These are phyloP conservation scores for Theristus sp. DNA, from an alignment of 2,888 invertebrate genomes.

Conservation along the genomic window DNA sequence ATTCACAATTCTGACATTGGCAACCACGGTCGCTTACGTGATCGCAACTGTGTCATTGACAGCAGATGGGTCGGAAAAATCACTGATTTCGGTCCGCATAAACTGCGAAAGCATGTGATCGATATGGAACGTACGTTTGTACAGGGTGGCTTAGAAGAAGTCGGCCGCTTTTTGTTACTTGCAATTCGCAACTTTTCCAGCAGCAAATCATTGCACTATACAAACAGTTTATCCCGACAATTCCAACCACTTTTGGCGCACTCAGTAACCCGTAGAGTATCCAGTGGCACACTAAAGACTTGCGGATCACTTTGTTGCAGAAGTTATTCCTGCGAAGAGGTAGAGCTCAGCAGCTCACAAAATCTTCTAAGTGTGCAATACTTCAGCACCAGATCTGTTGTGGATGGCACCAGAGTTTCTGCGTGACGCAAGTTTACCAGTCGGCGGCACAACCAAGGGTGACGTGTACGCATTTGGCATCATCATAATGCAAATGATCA, in stretches of 20 bases:
- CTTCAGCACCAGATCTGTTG: neutral
- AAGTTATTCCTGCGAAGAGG: too few species aligned
- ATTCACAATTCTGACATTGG: conserved; percentile 60
- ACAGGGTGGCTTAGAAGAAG: too few species aligned
- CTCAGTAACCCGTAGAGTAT: too few species aligned
- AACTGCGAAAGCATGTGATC: neutral
- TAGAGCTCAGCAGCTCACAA: too few species aligned
- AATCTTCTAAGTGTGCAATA: too few species aligned
- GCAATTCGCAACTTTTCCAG: too few species aligned
- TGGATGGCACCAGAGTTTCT: neutral
- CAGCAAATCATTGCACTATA: too few species aligned
- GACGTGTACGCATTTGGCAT: conserved; percentile 31
- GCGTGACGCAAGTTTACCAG: neutral
- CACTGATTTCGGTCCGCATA: conserved; percentile 57
- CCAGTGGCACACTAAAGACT: too few species aligned
- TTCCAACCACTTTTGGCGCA: too few species aligned
- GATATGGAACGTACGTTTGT: neutral
- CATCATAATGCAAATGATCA: neutral
- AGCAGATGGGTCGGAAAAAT: conserved; percentile 84
- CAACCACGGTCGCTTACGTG: conserved; percentile 66
- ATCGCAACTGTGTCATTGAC: conserved; percentile 78
- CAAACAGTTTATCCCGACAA: too few species aligned
- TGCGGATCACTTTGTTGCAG: too few species aligned
- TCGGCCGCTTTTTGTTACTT: too few species aligned
- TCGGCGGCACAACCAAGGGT: conserved; percentile 26